Percentiles rank a stretch among this genome's conserved stretches.
These are phyloP conservation scores for Acleris cristana DNA, from an alignment of 2,888 invertebrate genomes.

Conservation along the genomic window DNA sequence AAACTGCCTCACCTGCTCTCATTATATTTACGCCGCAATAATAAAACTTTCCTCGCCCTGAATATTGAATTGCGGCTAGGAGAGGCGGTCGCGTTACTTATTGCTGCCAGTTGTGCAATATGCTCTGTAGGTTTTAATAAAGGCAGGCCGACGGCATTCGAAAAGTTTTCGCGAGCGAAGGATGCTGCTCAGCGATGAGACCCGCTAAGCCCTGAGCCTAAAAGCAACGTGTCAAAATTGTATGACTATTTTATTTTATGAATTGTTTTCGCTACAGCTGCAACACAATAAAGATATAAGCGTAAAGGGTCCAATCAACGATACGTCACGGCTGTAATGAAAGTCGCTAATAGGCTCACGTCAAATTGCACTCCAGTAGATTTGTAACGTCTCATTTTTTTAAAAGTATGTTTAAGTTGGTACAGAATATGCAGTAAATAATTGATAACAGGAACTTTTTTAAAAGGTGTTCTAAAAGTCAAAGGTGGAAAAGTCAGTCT, in stretches of 20 bases:
- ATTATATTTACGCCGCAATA: conserved; percentile 83
- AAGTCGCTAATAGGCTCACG: too few species aligned
- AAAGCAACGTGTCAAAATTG: conserved; percentile 56
- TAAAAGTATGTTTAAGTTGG: too few species aligned
- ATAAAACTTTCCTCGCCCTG: conserved; percentile 80
- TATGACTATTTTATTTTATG: conserved; percentile 41
- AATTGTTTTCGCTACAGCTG: too few species aligned
- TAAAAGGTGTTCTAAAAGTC: too few species aligned
- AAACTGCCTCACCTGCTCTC: conserved; percentile 80
- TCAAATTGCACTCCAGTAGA: too few species aligned
- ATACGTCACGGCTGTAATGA: too few species aligned
- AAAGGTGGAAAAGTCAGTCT: too few species aligned
- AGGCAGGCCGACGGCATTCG: conserved; percentile 72
- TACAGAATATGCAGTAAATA: too few species aligned
- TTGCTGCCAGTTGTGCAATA: conserved; percentile 79
- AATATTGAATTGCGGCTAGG: conserved; percentile 79
- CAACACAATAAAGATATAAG: too few species aligned
- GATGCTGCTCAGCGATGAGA: conserved; percentile 71
- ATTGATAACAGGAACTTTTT: too few species aligned
- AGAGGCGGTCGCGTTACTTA: conserved; percentile 77
- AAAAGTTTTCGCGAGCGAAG: conserved; percentile 80
- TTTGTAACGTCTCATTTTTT: too few species aligned
- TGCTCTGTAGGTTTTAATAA: conserved; percentile 80
- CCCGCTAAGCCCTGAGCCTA: conserved; percentile 60
- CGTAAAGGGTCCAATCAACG: too few species aligned